phyloP scores from a whole-genome alignment of 2,113 vertebrate genomes.

The Xyliphius kryptos region DNA sequence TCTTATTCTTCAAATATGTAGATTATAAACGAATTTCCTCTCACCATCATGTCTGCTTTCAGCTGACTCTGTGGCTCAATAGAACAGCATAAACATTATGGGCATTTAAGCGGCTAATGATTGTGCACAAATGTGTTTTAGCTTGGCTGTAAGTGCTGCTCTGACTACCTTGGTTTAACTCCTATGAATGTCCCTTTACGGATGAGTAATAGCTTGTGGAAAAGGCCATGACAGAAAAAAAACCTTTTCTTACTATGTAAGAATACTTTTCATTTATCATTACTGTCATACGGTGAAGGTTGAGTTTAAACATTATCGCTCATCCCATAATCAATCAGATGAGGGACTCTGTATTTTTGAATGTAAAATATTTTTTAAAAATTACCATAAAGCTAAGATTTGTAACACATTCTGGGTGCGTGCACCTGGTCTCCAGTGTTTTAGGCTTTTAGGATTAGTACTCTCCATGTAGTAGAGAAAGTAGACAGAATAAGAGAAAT shows the following conservation, averaged over 20 bases:
- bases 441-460: too few relatives aligned
- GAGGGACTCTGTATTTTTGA: too few relatives aligned
- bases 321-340: too few relatives aligned
- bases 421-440: too few relatives aligned
- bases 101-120: slow-evolving; percentile 41
- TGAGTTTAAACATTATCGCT: slow-evolving; percentile 10
- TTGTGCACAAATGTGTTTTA: slow-evolving; percentile 32
- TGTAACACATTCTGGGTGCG: too few relatives aligned
- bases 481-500: too few relatives aligned
- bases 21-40: too few relatives aligned
- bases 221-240: slow-evolving; percentile 34
- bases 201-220: slow-evolving; percentile 31
- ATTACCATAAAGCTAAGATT: too few relatives aligned
- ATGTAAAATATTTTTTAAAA: too few relatives aligned
- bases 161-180: slow-evolving; percentile 36
- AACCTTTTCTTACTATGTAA: too few relatives aligned
- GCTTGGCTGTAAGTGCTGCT: slow-evolving; percentile 16
- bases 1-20: too few relatives aligned
- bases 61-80: slow-evolving; percentile 17
- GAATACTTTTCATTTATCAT: slow-evolving; percentile 31
- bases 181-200: slow-evolving; percentile 39
- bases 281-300: slow-evolving; percentile 9
- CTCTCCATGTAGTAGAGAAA: too few relatives aligned
- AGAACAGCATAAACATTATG: slow-evolving; percentile 42
- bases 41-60: slow-evolving; percentile 35